A percentile compares a stretch with the other conserved stretches of the same genome.
Evolutionary conservation across 2,113 vertebrate species (phyloP).

Genomic region (Hipposideros armiger): DNA sequence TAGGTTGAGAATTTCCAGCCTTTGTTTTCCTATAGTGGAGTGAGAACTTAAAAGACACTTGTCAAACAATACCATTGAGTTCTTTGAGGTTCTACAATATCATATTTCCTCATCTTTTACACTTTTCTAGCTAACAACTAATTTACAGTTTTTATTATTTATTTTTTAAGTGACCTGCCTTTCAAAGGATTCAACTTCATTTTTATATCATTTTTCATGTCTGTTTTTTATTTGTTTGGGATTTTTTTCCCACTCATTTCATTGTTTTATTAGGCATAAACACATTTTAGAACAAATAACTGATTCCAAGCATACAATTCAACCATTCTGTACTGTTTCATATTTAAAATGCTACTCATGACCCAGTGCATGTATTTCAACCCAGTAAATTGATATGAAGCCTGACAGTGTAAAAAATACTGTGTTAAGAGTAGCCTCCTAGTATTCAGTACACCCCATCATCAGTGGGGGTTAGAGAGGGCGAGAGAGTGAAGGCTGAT

Average conservation of each 20-base stretch:
- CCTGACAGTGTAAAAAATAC: background rate
- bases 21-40: background rate
- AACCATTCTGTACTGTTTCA: background rate
- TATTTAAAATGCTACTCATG: background rate
- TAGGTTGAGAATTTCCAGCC: background rate
- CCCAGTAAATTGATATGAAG: background rate
- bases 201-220: constrained; percentile 18
- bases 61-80: background rate
- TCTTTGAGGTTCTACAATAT: constrained; percentile 29
- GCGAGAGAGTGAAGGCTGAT: background rate
- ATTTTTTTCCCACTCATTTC: background rate
- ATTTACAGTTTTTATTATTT: constrained; percentile 39
- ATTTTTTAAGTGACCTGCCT: constrained; percentile 14
- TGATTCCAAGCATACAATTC: background rate
- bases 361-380: constrained; percentile 30
- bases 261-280: background rate
- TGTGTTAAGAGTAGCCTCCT: background rate
- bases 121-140: background rate
- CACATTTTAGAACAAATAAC: constrained; percentile 56
- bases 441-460: background rate
- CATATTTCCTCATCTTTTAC: background rate
- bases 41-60: background rate
- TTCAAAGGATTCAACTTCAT: constrained; percentile 49
- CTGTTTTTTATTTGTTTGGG: background rate
- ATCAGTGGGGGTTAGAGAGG: background rate